These are phyloP conservation scores for Chymomyza caudatula DNA, from an alignment of 2,888 invertebrate species.

Conservation along the genomic window DNA sequence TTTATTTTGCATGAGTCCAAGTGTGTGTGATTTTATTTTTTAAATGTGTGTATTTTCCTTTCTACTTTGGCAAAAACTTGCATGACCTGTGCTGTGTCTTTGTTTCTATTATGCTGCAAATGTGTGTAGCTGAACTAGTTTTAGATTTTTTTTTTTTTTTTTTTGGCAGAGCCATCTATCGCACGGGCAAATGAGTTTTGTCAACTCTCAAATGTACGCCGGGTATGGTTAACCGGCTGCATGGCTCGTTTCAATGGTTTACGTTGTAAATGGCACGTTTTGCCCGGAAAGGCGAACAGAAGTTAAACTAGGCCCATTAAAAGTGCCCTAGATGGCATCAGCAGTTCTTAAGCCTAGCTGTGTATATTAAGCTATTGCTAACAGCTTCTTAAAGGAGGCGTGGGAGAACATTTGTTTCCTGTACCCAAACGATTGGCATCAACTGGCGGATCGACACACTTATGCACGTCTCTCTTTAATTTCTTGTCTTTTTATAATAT, in stretches of 20 bases:
- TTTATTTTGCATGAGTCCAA: conserved; percentile 41
- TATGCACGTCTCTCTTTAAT: too few relatives aligned
- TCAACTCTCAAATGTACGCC: not conserved
- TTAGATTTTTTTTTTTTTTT: not conserved
- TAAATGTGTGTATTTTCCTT: conserved; percentile 46
- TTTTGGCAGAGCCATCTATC: not conserved
- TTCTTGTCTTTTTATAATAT: too few relatives aligned
- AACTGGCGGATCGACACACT: too few relatives aligned
- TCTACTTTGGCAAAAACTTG: conserved; percentile 54
- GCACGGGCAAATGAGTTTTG: not conserved
- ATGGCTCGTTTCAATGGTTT: not conserved
- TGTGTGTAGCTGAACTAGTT: conserved; percentile 5
- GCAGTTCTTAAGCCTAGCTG: not conserved
- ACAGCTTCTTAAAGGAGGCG: too few relatives aligned
- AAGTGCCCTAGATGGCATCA: not conserved
- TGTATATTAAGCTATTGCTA: not conserved
- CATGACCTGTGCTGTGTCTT: conserved; percentile 60
- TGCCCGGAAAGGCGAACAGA: not conserved
- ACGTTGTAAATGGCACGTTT: not conserved
- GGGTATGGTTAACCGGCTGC: not conserved
- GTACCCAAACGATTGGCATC: too few relatives aligned
- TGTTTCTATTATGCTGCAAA: conserved; percentile 54
- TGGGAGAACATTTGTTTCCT: too few relatives aligned
- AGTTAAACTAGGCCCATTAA: not conserved
- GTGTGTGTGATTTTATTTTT: conserved; percentile 18